Evolutionary conservation across 2,797 vertebrate genomes (phyloP).

Genomic region (Anisognathus igniventris): DNA sequence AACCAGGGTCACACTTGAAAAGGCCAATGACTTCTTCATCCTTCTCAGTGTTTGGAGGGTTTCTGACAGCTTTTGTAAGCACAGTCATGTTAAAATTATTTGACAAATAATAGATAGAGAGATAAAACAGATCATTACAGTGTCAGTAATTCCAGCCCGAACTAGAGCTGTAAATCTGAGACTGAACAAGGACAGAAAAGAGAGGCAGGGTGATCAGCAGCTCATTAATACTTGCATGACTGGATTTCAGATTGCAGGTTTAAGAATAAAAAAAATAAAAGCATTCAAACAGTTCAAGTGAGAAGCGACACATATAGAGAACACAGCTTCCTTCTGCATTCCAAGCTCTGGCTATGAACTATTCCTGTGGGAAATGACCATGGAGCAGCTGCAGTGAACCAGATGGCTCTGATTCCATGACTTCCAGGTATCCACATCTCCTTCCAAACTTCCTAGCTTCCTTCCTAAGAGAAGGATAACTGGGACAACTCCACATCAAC

Average conservation of each 20-base stretch:
- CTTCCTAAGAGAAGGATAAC: not conserved
- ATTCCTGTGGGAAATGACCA: not conserved
- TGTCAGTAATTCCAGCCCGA: constrained; percentile 29
- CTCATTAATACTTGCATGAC: not conserved
- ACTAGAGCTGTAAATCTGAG: constrained; percentile 26
- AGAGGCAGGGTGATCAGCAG: constrained; percentile 29
- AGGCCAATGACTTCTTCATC: not conserved
- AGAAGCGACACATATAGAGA: not conserved
- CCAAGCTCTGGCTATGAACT: not conserved
- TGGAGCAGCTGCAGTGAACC: not conserved
- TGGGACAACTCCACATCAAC: not conserved
- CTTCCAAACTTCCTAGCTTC: not conserved
- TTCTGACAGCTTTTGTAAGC: constrained; percentile 51
- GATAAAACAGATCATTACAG: constrained; percentile 18
- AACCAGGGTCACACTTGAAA: not conserved
- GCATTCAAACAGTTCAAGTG: constrained; percentile 21
- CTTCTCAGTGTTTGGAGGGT: not conserved
- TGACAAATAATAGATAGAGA: constrained; percentile 17
- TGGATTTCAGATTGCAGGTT: constrained; percentile 43
- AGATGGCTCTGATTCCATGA: accelerated
- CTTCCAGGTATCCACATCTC: not conserved
- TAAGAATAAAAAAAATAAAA: constrained; percentile 1
- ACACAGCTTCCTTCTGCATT: not conserved
- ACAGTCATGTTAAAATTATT: not conserved
- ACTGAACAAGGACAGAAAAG: constrained; percentile 30